Conservation (phyloP, 2,888 invertebrate genomes). For the Philonicus albiceps region DNA sequence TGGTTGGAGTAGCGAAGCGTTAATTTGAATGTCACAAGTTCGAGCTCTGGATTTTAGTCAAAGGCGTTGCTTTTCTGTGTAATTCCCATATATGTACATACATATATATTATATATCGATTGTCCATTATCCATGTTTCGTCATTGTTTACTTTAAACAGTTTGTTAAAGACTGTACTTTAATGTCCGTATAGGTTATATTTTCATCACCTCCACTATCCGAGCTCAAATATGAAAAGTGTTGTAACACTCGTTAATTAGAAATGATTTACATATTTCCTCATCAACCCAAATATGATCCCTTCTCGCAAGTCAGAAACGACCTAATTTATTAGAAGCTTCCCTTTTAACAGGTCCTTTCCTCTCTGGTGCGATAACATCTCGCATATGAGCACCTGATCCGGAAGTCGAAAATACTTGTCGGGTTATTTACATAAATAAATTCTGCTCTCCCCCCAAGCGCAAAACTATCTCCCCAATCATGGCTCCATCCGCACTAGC, state of each 20-base stretch:
- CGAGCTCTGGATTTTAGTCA: too few relatives aligned
- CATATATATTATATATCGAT: too few relatives aligned
- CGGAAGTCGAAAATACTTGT: background rate
- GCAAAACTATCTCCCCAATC: background rate
- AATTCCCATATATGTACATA: too few relatives aligned
- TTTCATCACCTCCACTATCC: background rate
- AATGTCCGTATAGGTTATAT: background rate
- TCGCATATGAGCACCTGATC: background rate
- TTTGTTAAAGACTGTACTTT: too few relatives aligned
- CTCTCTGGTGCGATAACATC: background rate
- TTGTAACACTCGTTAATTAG: background rate
- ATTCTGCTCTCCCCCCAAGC: background rate
- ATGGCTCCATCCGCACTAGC: background rate
- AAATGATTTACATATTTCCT: background rate
- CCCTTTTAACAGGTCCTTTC: background rate
- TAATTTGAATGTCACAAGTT: too few relatives aligned
- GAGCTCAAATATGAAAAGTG: background rate
- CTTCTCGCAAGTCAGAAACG: background rate
- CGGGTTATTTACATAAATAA: background rate
- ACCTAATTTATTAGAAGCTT: background rate
- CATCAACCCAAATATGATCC: background rate
- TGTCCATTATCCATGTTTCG: too few relatives aligned
- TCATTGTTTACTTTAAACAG: too few relatives aligned
- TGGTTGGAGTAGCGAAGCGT: too few relatives aligned
- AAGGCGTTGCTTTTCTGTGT: too few relatives aligned